phyloP scores from a whole-genome alignment of 92 coral and sea anemone genomes.

The Hydrozoanthus gracilis region DNA sequence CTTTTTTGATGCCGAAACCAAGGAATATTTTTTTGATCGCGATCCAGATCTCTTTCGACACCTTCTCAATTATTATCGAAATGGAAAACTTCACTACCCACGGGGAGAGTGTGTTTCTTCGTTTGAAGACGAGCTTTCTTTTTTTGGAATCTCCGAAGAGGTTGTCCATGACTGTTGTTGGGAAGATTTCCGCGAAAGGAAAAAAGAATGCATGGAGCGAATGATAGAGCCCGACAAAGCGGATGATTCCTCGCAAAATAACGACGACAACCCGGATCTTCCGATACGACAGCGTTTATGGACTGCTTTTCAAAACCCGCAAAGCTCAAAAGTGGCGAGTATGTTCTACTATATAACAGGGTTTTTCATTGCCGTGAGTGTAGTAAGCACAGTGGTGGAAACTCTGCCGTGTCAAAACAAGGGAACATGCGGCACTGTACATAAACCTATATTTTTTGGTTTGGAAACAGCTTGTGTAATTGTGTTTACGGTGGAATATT shows the following conservation, averaged over 20 bases:
- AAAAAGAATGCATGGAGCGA: constrained; percentile 95
- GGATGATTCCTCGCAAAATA: constrained; percentile 94
- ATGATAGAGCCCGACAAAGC: constrained; percentile 94
- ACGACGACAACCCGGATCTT: constrained; percentile 82
- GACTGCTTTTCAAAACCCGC: constrained; percentile 99
- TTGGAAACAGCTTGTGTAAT: constrained; percentile 97
- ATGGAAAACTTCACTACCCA: constrained; percentile 97
- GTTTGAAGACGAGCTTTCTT: constrained; percentile 94
- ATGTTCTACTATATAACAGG: constrained; percentile 93
- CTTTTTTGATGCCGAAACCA: constrained; percentile 95
- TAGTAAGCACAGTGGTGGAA: constrained; percentile 95
- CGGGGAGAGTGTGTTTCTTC: constrained; percentile 91
- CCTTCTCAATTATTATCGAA: constrained; percentile 95
- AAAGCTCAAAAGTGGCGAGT: constrained; percentile 91
- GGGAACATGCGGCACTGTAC: constrained; percentile 79
- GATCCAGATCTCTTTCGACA: constrained; percentile 98
- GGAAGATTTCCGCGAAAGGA: constrained; percentile 99
- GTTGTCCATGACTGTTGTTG: constrained; percentile 99
- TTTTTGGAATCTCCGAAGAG: constrained; percentile 98
- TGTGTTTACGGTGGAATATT: constrained; percentile 95
- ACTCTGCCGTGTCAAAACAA: constrained; percentile 81
- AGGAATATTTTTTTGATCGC: constrained; percentile 95
- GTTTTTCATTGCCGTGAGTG: constrained; percentile 96
- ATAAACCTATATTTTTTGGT: constrained; percentile 80
- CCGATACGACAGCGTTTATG: constrained; percentile 93